phyloP scores from a whole-genome alignment of 2,113 vertebrate species.

The Tapirus terrestris region DNA sequence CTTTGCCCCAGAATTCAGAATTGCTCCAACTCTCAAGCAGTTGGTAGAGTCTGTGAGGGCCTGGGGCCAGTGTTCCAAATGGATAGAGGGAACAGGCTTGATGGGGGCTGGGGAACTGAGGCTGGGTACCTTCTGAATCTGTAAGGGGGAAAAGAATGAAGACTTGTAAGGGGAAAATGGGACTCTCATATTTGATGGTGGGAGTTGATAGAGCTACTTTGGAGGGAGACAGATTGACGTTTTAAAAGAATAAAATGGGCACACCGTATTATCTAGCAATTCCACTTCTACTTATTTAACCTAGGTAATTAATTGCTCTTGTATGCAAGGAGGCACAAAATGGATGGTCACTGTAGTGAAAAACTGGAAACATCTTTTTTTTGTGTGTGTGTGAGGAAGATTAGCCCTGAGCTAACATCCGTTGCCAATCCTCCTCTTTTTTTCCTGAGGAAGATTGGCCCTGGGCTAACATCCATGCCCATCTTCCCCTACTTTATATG shows the following conservation, averaged over 20 bases:
- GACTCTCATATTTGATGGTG: background rate
- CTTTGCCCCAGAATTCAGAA: background rate
- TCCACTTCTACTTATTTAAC: background rate
- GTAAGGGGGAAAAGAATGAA: background rate
- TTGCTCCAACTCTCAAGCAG: background rate
- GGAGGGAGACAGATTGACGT: background rate
- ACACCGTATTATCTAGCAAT: background rate
- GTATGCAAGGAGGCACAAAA: background rate
- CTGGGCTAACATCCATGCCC: too few species aligned
- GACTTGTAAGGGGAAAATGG: background rate
- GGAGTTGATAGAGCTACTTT: background rate
- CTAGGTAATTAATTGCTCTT: background rate
- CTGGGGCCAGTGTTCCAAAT: background rate
- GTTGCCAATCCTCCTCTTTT: too few species aligned
- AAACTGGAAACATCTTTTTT: background rate
- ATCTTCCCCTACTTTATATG: too few species aligned
- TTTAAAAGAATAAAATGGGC: background rate
- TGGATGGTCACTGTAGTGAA: background rate
- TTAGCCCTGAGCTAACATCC: too few species aligned
- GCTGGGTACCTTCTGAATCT: background rate
- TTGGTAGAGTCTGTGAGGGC: background rate
- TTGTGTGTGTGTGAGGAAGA: too few species aligned
- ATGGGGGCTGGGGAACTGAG: background rate
- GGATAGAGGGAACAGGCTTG: background rate
- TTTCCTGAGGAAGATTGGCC: too few species aligned